phyloP scores from a whole-genome alignment of 2,113 vertebrate species.

The Hemibagrus wyckioides region DNA sequence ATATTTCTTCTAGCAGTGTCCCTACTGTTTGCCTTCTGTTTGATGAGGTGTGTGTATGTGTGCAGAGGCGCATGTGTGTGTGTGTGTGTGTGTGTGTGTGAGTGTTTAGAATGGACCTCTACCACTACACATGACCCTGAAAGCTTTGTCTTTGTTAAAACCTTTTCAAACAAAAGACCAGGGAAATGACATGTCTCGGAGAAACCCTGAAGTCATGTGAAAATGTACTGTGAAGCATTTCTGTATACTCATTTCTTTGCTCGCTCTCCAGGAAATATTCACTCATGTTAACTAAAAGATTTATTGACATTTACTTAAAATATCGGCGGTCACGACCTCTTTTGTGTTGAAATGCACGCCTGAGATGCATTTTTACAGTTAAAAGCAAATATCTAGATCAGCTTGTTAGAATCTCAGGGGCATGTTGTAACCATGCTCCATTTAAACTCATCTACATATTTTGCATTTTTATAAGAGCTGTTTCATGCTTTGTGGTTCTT shows the following conservation, averaged over 20 bases:
- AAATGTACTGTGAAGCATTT: not conserved
- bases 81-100: slow-evolving; percentile 18
- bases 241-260: not conserved
- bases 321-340: not conserved
- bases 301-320: not conserved
- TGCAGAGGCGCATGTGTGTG: not conserved
- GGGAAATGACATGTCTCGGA: not conserved
- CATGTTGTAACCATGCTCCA: slow-evolving; percentile 10
- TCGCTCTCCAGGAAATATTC: not conserved
- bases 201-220: not conserved
- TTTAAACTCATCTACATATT: slow-evolving; percentile 39
- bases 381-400: slow-evolving; percentile 34
- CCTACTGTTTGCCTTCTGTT: slow-evolving; percentile 46
- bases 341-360: not conserved
- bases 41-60: slow-evolving; percentile 27
- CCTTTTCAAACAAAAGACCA: not conserved
- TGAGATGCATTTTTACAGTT: not conserved
- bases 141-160: not conserved
- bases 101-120: slow-evolving; percentile 9
- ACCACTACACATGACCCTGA: not conserved
- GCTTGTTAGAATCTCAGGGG: slow-evolving; percentile 19
- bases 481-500: slow-evolving; percentile 33
- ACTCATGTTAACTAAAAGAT: not conserved
- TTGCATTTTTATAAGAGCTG: slow-evolving; percentile 21
- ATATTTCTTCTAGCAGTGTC: slow-evolving; percentile 41